Evolutionary conservation across 2,888 invertebrate species (phyloP), one percentile per base, ranked within the genome.

Genomic region (Ennomos erosarius): DNA sequence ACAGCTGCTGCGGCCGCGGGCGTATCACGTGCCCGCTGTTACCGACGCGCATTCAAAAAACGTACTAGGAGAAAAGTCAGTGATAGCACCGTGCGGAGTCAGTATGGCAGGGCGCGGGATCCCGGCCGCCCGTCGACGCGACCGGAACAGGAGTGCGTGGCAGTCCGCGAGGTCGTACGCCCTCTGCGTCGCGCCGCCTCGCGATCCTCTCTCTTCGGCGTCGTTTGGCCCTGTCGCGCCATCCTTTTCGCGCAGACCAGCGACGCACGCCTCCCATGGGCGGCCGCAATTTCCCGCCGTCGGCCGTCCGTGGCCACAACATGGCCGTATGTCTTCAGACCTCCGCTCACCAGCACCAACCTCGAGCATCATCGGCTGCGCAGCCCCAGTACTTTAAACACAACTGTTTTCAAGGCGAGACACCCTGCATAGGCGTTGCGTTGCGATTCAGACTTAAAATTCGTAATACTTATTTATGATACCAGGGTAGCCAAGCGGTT

Each of bases 161-260:
- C 90, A 84, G 85, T 73, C 79, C 78, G 85, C 79, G 81, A 82
- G 90, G 84, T 90, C 90, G 82, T 76, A 90, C 93, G 92, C 92
- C 92, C 92, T 92, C 92, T 83, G 90, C 90, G 87, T 87, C 91
- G 91, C 93, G 93, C 93, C 93, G 93, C 93, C 93, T 93, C 93
- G 84, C 84, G 66, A 67, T 73, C 74, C 71, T 88, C 89, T 84
- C 87, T 63, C 81, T 90, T 84, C 64, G 75, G 64, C 88, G 60
- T 63, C 73, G 64, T 55, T 62, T 57, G 47, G 39, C 59, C 64
- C 62, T 74, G 70, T 85, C 71, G 67, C 72, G 64, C 79, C 76
- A 73, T 90, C 87, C 85, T 78, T 67, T 77, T 90, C 84, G 55
- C 75, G 60, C 83, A 71, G 72, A 76, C 73, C 73, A 81, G 81